Percentiles rank a stretch among this genome's conserved stretches.
phyloP scores from a whole-genome alignment of 2,888 invertebrate species.

The Abscondita cerata region DNA sequence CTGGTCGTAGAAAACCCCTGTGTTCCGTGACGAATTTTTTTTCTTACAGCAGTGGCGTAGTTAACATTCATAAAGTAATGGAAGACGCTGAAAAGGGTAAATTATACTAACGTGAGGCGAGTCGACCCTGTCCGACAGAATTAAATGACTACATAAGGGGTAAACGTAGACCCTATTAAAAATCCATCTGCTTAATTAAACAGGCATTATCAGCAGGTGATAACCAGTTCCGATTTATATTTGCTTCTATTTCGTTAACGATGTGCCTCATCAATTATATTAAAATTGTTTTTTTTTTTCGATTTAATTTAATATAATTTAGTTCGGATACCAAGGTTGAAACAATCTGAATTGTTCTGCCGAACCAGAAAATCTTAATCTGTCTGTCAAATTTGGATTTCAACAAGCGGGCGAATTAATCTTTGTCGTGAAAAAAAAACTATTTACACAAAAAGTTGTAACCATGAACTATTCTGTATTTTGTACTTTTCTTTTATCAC shows the following conservation, averaged over 20 bases:
- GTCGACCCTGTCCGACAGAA: conserved; percentile 12
- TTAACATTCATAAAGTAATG: too few relatives aligned
- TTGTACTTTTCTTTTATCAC: too few relatives aligned
- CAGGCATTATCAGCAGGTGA: conserved; percentile 29
- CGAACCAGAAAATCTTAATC: too few relatives aligned
- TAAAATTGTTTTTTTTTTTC: too few relatives aligned
- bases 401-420: too few relatives aligned
- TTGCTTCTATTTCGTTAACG: conserved; percentile 13
- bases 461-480: conserved; percentile 7
- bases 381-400: too few relatives aligned
- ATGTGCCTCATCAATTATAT: neutral
- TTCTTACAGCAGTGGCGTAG: neutral
- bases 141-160: conserved; percentile 19
- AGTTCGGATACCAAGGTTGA: too few relatives aligned
- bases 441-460: neutral
- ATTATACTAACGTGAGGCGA: conserved; percentile 4
- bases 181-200: conserved; percentile 32
- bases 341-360: too few relatives aligned
- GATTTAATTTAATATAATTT: too few relatives aligned
- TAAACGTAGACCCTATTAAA: conserved; percentile 27
- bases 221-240: conserved; percentile 29
- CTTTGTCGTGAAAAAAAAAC: conserved; percentile 6
- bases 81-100: neutral
- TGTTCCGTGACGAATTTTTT: conserved; percentile 22
- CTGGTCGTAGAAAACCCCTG: conserved; percentile 26